Percentiles rank a stretch among this genome's conserved stretches.
These are phyloP conservation scores for Pachycephala philippinensis DNA, from an alignment of 2,113 vertebrate genomes.

Conservation along the genomic window DNA sequence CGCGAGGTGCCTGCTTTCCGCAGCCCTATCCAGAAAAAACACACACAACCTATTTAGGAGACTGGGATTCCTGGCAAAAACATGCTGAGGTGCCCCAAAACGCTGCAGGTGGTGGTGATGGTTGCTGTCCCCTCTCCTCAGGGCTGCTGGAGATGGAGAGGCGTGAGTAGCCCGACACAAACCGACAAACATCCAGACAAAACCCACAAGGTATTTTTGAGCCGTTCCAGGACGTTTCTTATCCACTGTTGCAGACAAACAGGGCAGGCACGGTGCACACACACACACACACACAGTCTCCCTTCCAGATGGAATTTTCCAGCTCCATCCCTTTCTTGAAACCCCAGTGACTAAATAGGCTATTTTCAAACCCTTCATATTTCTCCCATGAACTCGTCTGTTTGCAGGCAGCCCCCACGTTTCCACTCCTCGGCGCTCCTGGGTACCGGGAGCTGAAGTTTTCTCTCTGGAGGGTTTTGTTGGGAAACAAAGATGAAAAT, in stretches of 20 bases:
- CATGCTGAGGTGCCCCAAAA: conserved; percentile 45
- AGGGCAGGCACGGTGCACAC: conserved; percentile 26
- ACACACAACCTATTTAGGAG: conserved; percentile 33
- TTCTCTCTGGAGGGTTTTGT: conserved; percentile 42
- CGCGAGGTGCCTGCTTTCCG: conserved; percentile 48
- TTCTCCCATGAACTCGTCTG: conserved; percentile 41
- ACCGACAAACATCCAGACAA: neutral
- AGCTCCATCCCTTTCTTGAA: conserved; percentile 52
- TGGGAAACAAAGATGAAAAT: conserved; percentile 58
- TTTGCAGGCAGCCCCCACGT: conserved; percentile 39
- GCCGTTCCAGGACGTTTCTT: conserved; percentile 54
- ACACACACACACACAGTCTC: neutral
- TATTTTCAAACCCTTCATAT: conserved; percentile 56
- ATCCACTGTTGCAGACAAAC: conserved; percentile 61
- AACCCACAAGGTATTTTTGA: conserved; percentile 65
- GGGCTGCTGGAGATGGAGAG: conserved; percentile 39
- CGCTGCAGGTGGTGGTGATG: conserved; percentile 54
- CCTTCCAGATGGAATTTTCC: conserved; percentile 65
- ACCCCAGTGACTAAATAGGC: conserved; percentile 14
- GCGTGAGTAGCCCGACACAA: conserved; percentile 14
- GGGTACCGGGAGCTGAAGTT: conserved; percentile 36
- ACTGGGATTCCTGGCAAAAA: conserved; percentile 50
- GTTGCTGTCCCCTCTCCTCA: conserved; percentile 34
- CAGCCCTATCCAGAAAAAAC: conserved; percentile 56
- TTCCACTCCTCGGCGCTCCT: neutral